Base-by-base conservation (phyloP, 2,797 vertebrate genomes). In the Poliocrania exsul region DNA sequence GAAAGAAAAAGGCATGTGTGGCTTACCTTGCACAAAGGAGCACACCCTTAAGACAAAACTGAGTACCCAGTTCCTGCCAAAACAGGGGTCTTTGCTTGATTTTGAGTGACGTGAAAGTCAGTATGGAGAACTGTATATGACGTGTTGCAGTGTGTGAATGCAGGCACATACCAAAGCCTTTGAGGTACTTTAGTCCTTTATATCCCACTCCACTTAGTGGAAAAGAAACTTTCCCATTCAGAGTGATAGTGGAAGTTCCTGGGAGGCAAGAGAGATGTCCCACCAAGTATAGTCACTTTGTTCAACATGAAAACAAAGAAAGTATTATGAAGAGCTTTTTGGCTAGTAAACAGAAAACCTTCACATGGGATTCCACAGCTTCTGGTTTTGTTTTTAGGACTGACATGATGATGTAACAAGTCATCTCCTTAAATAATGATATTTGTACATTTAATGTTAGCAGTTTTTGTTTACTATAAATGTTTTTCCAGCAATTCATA, bases 361-460 rank as follows among this genome's bases (percentile, higher is more conserved):
- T 86, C 92, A 95, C 66, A 85, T 60, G 38, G 51, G 64, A 84
- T 11, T 79, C 73, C 11, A 21, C 78, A 81, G 86, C 85, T 93
- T 88, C 86, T 90, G 58, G 58, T 81, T 96, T 95, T 95, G 92
- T 93, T 92, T 92, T 77, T 91, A 84, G 84, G 88, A 64, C 67
- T 94, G 93, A 92, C 71, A 93, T 62, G 60, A 70, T 94, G 92
- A 95, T 70, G 66, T 92, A 94, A 96, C 56, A 51, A 73, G 60
- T 75, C 12, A 56, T 93, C 71, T 86, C 9, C 3, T 93, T 94
- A 89, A 93, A 79, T 90, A 93, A 49, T 66, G 44, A 56, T 94
- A 93, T 66, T 92, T 80, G 44, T 38, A 66, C n/a, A 6, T 88
- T 83, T 90, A 50, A 80, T 31, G 31, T 81, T 78, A 67, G 2